phyloP scores from a whole-genome alignment of 2,113 vertebrate genomes.

The Triplophysa tibetana region DNA sequence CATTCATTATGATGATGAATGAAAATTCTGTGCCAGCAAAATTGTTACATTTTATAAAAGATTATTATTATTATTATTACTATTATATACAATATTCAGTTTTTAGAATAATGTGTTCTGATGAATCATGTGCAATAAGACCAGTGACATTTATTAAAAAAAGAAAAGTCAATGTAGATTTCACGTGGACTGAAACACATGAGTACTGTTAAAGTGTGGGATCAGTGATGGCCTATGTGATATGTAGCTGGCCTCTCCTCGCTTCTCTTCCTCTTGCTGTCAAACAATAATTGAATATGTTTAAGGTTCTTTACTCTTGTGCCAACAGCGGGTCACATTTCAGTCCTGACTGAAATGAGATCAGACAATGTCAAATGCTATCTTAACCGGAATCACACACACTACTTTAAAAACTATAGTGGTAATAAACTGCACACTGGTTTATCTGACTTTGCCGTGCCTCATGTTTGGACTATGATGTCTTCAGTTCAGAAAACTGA shows the following conservation, averaged over 20 bases:
- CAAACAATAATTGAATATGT: constrained; percentile 8
- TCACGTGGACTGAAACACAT: neutral
- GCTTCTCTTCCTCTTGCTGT: neutral
- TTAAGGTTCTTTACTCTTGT: constrained; percentile 5
- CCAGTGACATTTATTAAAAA: neutral
- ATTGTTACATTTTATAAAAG: no score
- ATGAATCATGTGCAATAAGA: no score
- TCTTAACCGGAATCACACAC: constrained; percentile 11
- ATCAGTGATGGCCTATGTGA: neutral
- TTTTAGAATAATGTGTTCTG: no score
- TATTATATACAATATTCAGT: no score
- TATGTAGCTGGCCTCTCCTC: neutral
- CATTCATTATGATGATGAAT: neutral
- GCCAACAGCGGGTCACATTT: constrained; percentile 20
- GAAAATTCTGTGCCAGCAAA: neutral
- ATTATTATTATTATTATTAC: no score
- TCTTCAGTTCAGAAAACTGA: no score
- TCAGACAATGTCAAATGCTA: constrained; percentile 16
- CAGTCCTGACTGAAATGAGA: constrained; percentile 8
- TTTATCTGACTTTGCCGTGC: no score
- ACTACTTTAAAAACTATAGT: neutral
- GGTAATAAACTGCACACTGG: neutral
- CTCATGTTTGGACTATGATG: no score
- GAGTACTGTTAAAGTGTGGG: neutral
- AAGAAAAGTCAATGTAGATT: neutral